Evolutionary conservation across 2,797 vertebrate species (phyloP).

Genomic region (Mallotus villosus): DNA sequence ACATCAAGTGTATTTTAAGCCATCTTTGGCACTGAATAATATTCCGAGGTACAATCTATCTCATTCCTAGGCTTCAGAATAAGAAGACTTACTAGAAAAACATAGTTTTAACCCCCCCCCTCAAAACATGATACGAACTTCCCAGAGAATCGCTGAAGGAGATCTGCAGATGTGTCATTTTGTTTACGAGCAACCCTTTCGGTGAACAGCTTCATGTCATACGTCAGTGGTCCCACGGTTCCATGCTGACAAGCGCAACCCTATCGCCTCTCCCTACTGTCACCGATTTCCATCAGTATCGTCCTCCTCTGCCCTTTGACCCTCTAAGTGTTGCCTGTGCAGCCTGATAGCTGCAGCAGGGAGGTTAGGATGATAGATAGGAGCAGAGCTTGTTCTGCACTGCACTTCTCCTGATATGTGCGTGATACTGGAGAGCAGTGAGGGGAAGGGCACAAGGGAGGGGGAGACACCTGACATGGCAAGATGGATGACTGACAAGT

Average conservation of each 20-base stretch:
- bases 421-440: slow-evolving; percentile 25
- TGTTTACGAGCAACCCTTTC: slow-evolving; percentile 13
- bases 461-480: slow-evolving; percentile 43
- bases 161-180: background rate
- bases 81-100: too few relatives aligned
- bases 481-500: slow-evolving; percentile 59
- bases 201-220: slow-evolving; percentile 20
- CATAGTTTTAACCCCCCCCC: background rate
- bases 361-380: slow-evolving; percentile 54
- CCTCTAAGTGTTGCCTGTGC: slow-evolving; percentile 35
- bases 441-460: slow-evolving; percentile 12
- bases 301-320: slow-evolving; percentile 50
- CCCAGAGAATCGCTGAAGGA: too few relatives aligned
- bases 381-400: slow-evolving; percentile 26
- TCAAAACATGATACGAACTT: background rate
- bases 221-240: background rate
- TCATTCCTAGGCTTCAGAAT: too few relatives aligned
- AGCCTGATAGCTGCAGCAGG: slow-evolving; percentile 45
- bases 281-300: slow-evolving; percentile 42
- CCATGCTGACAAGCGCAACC: slow-evolving; percentile 16
- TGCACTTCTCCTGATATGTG: slow-evolving; percentile 26
- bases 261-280: slow-evolving; percentile 10
- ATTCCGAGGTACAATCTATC: too few relatives aligned
- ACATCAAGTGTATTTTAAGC: too few relatives aligned
- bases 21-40: too few relatives aligned